phyloP scores from a whole-genome alignment of 2,888 invertebrate genomes.

The Aricia artaxerxes region DNA sequence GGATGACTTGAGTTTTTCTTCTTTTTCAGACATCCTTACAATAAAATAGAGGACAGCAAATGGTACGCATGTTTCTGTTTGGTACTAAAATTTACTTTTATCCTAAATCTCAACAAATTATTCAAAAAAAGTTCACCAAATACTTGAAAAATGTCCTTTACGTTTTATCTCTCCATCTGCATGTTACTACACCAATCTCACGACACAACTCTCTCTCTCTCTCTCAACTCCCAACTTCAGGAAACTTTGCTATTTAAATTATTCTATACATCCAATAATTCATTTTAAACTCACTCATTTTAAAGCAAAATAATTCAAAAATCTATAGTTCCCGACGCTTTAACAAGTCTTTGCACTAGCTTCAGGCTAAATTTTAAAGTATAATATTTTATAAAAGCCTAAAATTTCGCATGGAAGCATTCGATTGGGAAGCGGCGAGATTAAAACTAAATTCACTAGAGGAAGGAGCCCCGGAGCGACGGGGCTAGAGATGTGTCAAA shows the following conservation, averaged over 20 bases:
- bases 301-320: conserved; percentile 24
- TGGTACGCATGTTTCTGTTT: not conserved
- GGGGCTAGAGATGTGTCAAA: not conserved
- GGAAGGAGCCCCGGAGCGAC: not conserved
- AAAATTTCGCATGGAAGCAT: conserved; percentile 28
- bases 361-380: conserved; percentile 15
- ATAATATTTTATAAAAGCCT: conserved; percentile 16
- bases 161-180: not conserved
- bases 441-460: conserved; percentile 17
- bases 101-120: not conserved
- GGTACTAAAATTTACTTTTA: not conserved
- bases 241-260: not conserved
- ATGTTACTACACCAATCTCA: not conserved
- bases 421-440: conserved; percentile 1
- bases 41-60: not conserved
- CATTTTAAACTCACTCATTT: conserved; percentile 17
- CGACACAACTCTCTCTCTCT: not conserved
- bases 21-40: not conserved
- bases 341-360: conserved; percentile 25
- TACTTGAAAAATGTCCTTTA: not conserved
- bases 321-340: not conserved
- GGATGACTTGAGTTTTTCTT: no score
- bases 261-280: not conserved
- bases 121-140: not conserved
- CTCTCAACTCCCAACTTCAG: not conserved